Percentiles rank a stretch among this genome's conserved stretches.
phyloP scores from a whole-genome alignment of 2,113 vertebrate genomes.

The Centrocercus urophasianus region DNA sequence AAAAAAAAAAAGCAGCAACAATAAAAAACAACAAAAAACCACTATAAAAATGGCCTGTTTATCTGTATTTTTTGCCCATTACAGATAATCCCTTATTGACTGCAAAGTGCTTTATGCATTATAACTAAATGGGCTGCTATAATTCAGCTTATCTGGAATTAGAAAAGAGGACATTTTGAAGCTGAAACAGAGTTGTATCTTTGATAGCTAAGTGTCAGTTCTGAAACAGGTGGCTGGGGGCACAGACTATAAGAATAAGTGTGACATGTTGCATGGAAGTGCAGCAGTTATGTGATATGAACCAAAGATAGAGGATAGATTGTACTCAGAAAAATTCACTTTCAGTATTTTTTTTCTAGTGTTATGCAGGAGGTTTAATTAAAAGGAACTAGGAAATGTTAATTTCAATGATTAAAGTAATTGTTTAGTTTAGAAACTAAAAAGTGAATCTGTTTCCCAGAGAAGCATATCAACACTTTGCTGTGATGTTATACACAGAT shows the following conservation, averaged over 20 bases:
- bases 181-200: background rate
- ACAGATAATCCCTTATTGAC: background rate
- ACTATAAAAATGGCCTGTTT: background rate
- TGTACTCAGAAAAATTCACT: background rate
- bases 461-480: background rate
- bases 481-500: background rate
- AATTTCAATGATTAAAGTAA: background rate
- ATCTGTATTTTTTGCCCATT: background rate
- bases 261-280: background rate
- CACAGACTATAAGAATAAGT: background rate
- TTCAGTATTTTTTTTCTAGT: background rate
- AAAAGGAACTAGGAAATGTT: background rate
- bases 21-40: too few species aligned
- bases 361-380: background rate
- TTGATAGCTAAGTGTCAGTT: background rate
- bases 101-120: background rate
- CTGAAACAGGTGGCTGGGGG: background rate
- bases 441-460: background rate
- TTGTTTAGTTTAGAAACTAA: background rate
- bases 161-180: background rate
- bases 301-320: background rate
- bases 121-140: rapidly evolving
- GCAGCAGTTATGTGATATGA: background rate
- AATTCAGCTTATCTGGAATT: background rate
- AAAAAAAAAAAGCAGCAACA: background rate